Evolutionary conservation across 2,888 invertebrate species (phyloP).

Genomic region (Eurytoma californica): DNA sequence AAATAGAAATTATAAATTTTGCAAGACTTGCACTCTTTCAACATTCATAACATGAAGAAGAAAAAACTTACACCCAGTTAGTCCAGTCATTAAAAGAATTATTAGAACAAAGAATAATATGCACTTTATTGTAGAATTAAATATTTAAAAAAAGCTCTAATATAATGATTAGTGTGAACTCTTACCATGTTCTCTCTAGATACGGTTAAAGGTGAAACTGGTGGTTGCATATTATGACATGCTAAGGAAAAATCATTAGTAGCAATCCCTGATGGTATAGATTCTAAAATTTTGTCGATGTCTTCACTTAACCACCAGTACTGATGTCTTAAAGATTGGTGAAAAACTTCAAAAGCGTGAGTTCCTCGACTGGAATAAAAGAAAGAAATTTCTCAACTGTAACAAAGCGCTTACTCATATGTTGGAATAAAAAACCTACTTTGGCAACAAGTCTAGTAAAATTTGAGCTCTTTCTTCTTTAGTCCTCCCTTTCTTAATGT

Average conservation of each 20-base stretch:
- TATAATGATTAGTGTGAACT: not conserved
- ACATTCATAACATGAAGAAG: constrained; percentile 43
- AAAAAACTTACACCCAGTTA: constrained; percentile 51
- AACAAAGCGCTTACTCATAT: not conserved
- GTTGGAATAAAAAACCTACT: constrained; percentile 58
- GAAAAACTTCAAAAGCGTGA: constrained; percentile 77
- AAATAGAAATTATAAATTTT: constrained; percentile 5
- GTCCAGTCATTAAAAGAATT: constrained; percentile 33
- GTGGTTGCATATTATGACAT: constrained; percentile 66
- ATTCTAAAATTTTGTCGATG: constrained; percentile 69
- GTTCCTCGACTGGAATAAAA: constrained; percentile 64
- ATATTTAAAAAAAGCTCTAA: constrained; percentile 6
- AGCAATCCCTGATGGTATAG: constrained; percentile 50
- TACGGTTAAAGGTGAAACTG: constrained; percentile 68
- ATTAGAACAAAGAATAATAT: constrained; percentile 18
- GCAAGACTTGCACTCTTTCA: not conserved
- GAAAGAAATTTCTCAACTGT: constrained; percentile 8
- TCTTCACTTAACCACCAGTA: constrained; percentile 79
- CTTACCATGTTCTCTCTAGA: constrained; percentile 67
- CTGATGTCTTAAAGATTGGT: constrained; percentile 77
- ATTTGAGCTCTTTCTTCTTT: constrained; percentile 62
- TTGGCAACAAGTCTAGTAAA: constrained; percentile 68
- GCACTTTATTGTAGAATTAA: constrained; percentile 20
- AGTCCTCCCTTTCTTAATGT: constrained; percentile 60
- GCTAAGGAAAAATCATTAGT: constrained; percentile 51